phyloP scores from a whole-genome alignment of 2,113 vertebrate genomes.

The Tinamus guttatus region DNA sequence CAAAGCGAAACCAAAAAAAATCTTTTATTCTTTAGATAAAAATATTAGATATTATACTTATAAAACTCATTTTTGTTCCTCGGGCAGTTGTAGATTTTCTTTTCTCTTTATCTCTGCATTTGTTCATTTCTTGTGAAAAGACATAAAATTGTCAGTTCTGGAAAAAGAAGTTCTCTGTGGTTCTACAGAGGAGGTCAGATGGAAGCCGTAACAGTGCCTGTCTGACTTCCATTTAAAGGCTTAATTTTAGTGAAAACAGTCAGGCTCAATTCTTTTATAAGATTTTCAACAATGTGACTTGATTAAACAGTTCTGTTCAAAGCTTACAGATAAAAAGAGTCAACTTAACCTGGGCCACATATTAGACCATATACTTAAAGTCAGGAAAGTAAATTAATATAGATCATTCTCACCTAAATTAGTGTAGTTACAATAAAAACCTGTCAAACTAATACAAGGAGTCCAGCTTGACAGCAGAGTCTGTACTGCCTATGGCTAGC shows the following conservation, averaged over 20 bases:
- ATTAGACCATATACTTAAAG: neutral
- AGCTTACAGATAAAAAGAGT: conserved; percentile 6
- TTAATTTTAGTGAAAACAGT: neutral
- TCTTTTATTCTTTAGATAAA: neutral
- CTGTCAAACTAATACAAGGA: neutral
- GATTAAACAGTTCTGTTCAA: neutral
- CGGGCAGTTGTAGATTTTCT: neutral
- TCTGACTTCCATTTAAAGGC: neutral
- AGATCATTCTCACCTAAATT: conserved; percentile 17
- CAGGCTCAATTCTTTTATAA: neutral
- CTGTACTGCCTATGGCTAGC: neutral
- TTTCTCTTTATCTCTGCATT: neutral
- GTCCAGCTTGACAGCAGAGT: neutral
- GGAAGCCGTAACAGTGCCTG: neutral
- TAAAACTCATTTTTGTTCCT: neutral
- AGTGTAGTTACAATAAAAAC: neutral
- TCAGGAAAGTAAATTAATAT: conserved; percentile 26
- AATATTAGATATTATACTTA: neutral
- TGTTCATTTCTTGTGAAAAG: neutral
- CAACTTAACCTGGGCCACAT: neutral
- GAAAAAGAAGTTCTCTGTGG: neutral
- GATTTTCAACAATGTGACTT: neutral
- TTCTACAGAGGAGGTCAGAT: neutral
- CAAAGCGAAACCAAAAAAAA: neutral
- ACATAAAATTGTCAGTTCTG: neutral